Conservation (phyloP, 1,140 invertebrate species). For the Caerostris extrusa region DNA sequence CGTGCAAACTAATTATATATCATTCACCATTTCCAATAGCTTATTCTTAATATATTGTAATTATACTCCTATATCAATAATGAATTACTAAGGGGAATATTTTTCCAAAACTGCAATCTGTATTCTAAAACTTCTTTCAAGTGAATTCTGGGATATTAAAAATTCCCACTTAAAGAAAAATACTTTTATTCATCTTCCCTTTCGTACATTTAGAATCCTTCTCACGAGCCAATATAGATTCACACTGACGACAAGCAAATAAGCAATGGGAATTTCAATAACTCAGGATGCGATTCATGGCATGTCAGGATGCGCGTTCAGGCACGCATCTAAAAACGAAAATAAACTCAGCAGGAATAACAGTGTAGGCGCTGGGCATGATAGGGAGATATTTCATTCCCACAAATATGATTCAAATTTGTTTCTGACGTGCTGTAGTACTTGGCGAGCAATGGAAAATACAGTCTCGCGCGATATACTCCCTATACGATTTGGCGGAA, state of each 20-base stretch:
- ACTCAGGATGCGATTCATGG: not conserved
- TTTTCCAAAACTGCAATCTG: too few species aligned
- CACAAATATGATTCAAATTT: slow-evolving; percentile 45
- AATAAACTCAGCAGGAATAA: not conserved
- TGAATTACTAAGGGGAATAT: too few species aligned
- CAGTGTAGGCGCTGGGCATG: not conserved
- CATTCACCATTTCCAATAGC: too few species aligned
- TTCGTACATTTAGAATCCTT: slow-evolving; percentile 1
- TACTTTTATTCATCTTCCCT: not conserved
- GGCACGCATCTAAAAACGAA: not conserved
- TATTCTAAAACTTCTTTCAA: too few species aligned
- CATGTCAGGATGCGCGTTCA: not conserved
- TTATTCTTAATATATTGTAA: too few species aligned
- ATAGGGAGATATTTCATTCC: slow-evolving; percentile 37
- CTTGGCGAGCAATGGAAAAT: not conserved
- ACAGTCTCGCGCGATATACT: not conserved
- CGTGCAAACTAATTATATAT: too few species aligned
- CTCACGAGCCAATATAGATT: not conserved
- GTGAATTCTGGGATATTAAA: too few species aligned
- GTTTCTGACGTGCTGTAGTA: slow-evolving; percentile 31
- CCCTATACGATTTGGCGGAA: not conserved
- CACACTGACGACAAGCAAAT: slow-evolving; percentile 15
- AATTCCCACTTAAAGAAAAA: too few species aligned
- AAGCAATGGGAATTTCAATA: slow-evolving; percentile 56
- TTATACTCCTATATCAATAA: too few species aligned